phyloP scores from a whole-genome alignment of 2,888 invertebrate genomes.

The Molorchus minor region DNA sequence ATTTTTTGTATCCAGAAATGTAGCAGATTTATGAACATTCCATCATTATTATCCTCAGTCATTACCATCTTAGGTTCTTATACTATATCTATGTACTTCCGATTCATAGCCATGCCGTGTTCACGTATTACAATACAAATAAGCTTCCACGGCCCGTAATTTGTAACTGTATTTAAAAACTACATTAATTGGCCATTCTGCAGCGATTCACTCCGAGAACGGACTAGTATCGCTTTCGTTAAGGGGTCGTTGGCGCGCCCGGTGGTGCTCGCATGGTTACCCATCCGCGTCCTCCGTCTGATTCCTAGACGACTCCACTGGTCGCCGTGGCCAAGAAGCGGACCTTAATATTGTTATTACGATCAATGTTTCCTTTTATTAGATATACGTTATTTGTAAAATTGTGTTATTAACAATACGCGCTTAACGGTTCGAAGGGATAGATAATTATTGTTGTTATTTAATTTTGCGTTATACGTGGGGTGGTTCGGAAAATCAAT shows the following conservation, averaged over 20 bases:
- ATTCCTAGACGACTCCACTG: constrained; percentile 39
- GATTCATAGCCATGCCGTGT: too few relatives aligned
- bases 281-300: constrained; percentile 48
- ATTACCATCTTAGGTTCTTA: too few relatives aligned
- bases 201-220: neutral
- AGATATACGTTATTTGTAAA: neutral
- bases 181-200: neutral
- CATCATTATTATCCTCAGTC: too few relatives aligned
- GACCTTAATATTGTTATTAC: constrained; percentile 35
- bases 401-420: neutral
- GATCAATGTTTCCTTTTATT: constrained; percentile 1
- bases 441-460: neutral
- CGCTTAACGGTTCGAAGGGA: neutral
- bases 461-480: neutral
- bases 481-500: neutral
- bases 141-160: neutral
- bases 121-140: too few relatives aligned
- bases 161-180: neutral
- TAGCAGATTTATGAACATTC: too few relatives aligned
- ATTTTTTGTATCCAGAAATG: too few relatives aligned
- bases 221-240: constrained; percentile 7
- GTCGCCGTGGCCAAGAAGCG: constrained; percentile 43
- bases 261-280: constrained; percentile 44
- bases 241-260: constrained; percentile 27
- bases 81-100: too few relatives aligned